Evolutionary conservation across 2,113 vertebrate genomes (phyloP).

Genomic region (Hyla sarda): DNA sequence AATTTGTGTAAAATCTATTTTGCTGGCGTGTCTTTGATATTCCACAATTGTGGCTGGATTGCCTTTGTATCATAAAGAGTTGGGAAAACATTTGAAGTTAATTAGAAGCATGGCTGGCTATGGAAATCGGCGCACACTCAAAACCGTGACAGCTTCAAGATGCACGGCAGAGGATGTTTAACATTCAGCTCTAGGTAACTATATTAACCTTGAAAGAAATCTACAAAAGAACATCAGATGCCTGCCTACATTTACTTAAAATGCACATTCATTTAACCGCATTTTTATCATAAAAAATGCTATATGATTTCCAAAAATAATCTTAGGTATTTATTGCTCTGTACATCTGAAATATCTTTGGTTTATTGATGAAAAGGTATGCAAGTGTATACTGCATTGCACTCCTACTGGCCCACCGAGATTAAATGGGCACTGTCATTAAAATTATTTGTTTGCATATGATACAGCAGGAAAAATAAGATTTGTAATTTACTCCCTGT

Average conservation of each 20-base stretch:
- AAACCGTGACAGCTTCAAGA: conserved; percentile 36
- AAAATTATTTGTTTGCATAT: too few species aligned
- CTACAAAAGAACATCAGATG: conserved; percentile 40
- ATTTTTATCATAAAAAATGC: neutral
- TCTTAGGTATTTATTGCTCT: neutral
- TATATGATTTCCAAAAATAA: conserved; percentile 9
- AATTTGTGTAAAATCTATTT: conserved; percentile 37
- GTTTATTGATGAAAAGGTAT: too few species aligned
- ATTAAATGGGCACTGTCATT: too few species aligned
- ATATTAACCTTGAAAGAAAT: conserved; percentile 45
- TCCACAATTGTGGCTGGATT: conserved; percentile 30
- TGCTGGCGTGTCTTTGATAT: conserved; percentile 36
- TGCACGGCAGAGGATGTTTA: neutral
- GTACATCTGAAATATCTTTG: too few species aligned
- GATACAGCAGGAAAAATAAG: too few species aligned
- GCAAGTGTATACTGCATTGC: too few species aligned
- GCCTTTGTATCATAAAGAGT: conserved; percentile 39
- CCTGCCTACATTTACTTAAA: conserved; percentile 20
- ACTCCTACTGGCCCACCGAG: too few species aligned
- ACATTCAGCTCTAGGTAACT: conserved; percentile 27
- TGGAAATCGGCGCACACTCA: conserved; percentile 22
- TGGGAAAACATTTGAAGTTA: conserved; percentile 45
- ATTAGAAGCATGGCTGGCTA: conserved; percentile 47
- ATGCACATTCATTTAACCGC: conserved; percentile 18
- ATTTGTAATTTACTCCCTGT: too few species aligned